Evolutionary conservation across 2,797 vertebrate genomes (phyloP).

Genomic region (Tapirus indicus): DNA sequence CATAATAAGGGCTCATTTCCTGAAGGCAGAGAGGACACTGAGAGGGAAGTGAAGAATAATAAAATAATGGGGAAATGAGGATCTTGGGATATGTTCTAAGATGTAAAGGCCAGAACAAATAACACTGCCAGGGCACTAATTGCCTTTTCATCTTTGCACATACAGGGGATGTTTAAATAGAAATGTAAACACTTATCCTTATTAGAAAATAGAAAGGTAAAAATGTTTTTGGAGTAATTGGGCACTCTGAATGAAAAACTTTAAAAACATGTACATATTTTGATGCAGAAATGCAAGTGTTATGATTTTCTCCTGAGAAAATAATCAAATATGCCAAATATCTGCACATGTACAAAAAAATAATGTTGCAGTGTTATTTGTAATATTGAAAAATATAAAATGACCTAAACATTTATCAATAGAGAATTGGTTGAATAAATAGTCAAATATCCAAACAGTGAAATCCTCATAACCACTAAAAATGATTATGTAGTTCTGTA

Average conservation of each 20-base stretch:
- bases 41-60: neutral
- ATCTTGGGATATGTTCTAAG: neutral
- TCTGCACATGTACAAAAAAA: neutral
- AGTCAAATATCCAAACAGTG: conserved; percentile 45
- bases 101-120: neutral
- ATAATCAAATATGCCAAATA: conserved; percentile 5
- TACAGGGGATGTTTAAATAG: neutral
- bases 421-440: conserved; percentile 49
- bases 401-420: neutral
- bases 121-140: neutral
- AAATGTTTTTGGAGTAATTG: neutral
- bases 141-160: neutral
- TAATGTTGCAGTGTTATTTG: neutral
- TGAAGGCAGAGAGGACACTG: neutral
- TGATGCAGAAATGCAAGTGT: conserved; percentile 24
- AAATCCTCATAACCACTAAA: conserved; percentile 44
- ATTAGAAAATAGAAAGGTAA: conserved; percentile 48
- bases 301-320: neutral
- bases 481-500: neutral
- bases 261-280: neutral
- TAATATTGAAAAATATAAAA: conserved; percentile 30
- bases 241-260: neutral
- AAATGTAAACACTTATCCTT: conserved; percentile 21
- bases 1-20: neutral
- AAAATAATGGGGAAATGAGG: neutral